Percentiles rank a stretch among this genome's conserved stretches.
These are phyloP conservation scores for Caenorhabditis wallacei DNA, from an alignment of 2,888 invertebrate genomes.

Conservation along the genomic window DNA sequence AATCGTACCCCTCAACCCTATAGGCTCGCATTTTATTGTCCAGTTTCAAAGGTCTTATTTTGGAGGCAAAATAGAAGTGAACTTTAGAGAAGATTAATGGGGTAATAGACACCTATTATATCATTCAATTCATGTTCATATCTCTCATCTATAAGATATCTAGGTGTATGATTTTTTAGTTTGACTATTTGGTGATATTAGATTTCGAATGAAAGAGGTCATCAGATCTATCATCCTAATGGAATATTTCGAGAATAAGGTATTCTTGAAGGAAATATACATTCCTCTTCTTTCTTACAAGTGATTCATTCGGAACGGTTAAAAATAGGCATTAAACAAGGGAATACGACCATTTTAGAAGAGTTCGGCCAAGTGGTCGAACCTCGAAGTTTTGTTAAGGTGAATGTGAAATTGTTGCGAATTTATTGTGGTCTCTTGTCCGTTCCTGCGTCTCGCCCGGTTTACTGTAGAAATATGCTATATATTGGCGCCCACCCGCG, in stretches of 20 bases:
- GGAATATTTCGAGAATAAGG: no score
- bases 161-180: not conserved
- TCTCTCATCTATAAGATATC: not conserved
- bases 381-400: conserved; percentile 43
- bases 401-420: conserved; percentile 55
- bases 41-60: conserved; percentile 47
- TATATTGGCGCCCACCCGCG: conserved; percentile 61
- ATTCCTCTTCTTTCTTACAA: no score
- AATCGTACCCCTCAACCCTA: conserved; percentile 42
- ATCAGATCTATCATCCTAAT: no score
- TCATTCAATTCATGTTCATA: conserved; percentile 36
- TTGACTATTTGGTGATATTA: no score
- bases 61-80: conserved; percentile 4
- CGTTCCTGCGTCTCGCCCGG: conserved; percentile 26
- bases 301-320: no score
- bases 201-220: no score
- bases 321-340: no score
- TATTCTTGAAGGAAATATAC: no score
- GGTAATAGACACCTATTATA: conserved; percentile 40
- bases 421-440: conserved; percentile 54
- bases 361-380: conserved; percentile 12
- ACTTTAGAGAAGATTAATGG: conserved; percentile 2
- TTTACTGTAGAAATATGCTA: conserved; percentile 49
- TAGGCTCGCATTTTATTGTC: conserved; percentile 49
- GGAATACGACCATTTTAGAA: not conserved